Percentiles rank a stretch among this genome's conserved stretches.
Evolutionary conservation across 2,113 vertebrate genomes (phyloP).

Genomic region (Pollimyrus isidori): DNA sequence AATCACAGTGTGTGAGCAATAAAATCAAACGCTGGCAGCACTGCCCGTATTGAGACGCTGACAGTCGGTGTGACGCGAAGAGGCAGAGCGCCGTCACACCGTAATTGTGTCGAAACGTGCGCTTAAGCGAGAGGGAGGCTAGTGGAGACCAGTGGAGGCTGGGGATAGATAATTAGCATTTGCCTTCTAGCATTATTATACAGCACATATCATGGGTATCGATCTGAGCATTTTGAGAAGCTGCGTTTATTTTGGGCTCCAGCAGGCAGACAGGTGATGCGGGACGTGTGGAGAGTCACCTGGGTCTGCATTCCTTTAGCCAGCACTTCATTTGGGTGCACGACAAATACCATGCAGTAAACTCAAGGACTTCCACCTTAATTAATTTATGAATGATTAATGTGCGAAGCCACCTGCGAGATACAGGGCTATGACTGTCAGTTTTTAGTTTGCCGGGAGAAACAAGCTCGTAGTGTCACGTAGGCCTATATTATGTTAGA

Average conservation of each 20-base stretch:
- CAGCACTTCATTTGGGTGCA: not conserved
- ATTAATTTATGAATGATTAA: not conserved
- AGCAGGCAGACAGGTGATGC: slow-evolving; percentile 1
- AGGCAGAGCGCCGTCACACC: not conserved
- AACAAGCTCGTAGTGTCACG: not conserved
- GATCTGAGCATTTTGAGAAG: slow-evolving; percentile 7
- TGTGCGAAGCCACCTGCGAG: not conserved
- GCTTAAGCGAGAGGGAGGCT: not conserved
- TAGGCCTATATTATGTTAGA: not conserved
- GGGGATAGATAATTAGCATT: not conserved
- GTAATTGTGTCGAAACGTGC: not conserved
- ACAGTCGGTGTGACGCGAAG: not conserved
- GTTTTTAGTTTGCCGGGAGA: not conserved
- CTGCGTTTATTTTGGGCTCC: not conserved
- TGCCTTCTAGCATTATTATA: not conserved
- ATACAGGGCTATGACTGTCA: not conserved
- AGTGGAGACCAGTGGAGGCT: not conserved
- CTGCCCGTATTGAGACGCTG: not conserved
- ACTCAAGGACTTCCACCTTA: not conserved
- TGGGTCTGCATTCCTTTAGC: not conserved
- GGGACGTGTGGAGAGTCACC: not conserved
- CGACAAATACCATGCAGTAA: not conserved
- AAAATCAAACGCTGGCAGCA: slow-evolving; percentile 5
- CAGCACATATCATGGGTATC: slow-evolving; percentile 2
- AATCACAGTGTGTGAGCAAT: slow-evolving; percentile 7